These are phyloP conservation scores for Lathronympha strigana DNA, from an alignment of 2,888 invertebrate species.

Conservation along the genomic window DNA sequence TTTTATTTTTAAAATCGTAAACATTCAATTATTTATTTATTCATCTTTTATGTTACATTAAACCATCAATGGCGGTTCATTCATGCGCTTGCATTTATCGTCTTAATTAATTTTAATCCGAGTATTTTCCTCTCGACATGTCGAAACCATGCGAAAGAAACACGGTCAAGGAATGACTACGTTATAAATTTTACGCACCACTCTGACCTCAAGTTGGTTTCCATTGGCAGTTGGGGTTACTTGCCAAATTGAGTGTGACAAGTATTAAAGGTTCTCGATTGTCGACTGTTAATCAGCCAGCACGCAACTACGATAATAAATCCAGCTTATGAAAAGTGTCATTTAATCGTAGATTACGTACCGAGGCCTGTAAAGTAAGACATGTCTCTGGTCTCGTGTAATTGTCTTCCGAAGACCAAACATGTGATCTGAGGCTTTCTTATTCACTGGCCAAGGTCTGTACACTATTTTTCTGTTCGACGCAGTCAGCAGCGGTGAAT, in stretches of 20 bases:
- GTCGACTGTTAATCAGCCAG: background rate
- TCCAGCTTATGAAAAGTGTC: background rate
- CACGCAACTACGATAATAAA: background rate
- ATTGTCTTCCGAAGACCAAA: too few relatives aligned
- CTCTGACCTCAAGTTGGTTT: slow-evolving; percentile 22
- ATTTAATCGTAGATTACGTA: background rate
- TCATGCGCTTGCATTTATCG: background rate
- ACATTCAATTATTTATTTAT: slow-evolving; percentile 4
- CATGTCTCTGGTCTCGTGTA: too few relatives aligned
- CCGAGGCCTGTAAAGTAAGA: too few relatives aligned
- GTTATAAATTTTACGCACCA: slow-evolving; percentile 33
- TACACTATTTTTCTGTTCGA: too few relatives aligned
- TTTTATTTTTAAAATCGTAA: slow-evolving; percentile 2
- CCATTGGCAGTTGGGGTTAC: slow-evolving; percentile 20
- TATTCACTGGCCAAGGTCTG: too few relatives aligned
- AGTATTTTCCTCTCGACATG: slow-evolving; percentile 30
- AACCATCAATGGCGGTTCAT: background rate
- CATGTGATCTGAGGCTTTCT: too few relatives aligned
- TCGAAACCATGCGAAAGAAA: slow-evolving; percentile 35
- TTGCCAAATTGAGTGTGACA: slow-evolving; percentile 13
- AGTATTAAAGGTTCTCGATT: slow-evolving; percentile 6
- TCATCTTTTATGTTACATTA: slow-evolving; percentile 1
- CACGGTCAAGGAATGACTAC: slow-evolving; percentile 34
- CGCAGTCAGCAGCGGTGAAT: too few relatives aligned
- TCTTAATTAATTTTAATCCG: slow-evolving; percentile 23